Percentiles rank a stretch among this genome's conserved stretches.
Conservation (phyloP, 1,140 invertebrate species). For the Riptortus pedestris region DNA sequence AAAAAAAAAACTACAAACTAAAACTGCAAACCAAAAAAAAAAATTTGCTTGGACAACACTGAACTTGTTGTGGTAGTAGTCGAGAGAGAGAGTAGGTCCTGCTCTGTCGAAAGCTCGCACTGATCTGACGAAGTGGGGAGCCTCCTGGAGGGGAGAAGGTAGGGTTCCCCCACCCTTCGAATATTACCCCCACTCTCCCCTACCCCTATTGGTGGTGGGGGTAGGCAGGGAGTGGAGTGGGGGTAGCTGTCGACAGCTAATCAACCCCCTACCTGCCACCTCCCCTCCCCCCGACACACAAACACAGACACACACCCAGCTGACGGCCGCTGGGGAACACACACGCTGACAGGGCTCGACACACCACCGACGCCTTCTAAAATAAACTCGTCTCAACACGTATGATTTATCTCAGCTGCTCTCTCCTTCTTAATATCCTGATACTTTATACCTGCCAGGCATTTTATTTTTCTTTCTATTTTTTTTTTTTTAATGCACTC, state of each 20-base stretch:
- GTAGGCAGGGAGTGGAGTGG: neutral
- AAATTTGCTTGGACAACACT: neutral
- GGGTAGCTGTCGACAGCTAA: conserved; percentile 12
- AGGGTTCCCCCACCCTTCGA: conserved; percentile 9
- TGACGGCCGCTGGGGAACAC: neutral
- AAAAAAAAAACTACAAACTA: neutral
- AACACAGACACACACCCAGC: neutral
- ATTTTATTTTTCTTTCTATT: neutral
- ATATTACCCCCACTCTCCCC: neutral
- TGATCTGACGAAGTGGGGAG: neutral
- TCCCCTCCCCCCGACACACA: conserved; percentile 1
- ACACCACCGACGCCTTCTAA: too few relatives aligned
- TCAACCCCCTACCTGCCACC: conserved; percentile 11
- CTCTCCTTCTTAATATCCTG: conserved; percentile 4
- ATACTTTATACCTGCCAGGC: conserved; percentile 1
- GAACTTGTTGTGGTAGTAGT: too few relatives aligned
- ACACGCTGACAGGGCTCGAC: conserved; percentile 9
- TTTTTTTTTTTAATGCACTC: too few relatives aligned
- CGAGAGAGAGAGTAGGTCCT: neutral
- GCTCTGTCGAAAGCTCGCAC: neutral
- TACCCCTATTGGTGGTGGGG: neutral
- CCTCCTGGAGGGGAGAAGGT: conserved; percentile 4
- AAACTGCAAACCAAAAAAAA: neutral
- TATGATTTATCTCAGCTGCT: conserved; percentile 6
- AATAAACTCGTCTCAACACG: conserved; percentile 6